Evolutionary conservation across 2,888 invertebrate species (phyloP).

Genomic region (Steinernema scapterisci): DNA sequence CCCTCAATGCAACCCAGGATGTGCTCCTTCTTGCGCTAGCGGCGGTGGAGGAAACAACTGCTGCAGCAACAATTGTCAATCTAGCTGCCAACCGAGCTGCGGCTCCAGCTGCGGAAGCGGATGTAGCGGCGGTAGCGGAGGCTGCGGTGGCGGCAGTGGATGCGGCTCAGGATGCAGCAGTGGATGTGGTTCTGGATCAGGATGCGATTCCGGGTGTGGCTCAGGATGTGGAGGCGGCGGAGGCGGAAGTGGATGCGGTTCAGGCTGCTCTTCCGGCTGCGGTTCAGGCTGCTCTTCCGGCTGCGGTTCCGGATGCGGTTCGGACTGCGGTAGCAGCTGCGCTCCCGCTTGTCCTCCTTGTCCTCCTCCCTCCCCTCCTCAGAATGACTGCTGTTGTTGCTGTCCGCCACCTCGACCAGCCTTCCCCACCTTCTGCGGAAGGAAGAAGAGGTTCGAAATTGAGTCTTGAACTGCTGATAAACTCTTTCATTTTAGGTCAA

Average conservation of each 20-base stretch:
- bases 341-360: background rate
- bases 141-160: background rate
- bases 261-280: background rate
- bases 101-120: background rate
- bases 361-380: background rate
- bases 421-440: slow-evolving; percentile 14
- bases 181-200: background rate
- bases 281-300: background rate
- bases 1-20: too few relatives aligned
- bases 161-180: background rate
- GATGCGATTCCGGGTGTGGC: background rate
- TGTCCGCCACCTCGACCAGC: background rate
- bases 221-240: background rate
- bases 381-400: slow-evolving; percentile 10
- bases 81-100: background rate
- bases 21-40: too few relatives aligned
- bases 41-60: background rate
- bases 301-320: background rate
- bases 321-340: background rate
- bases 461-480: background rate
- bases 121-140: background rate
- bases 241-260: background rate
- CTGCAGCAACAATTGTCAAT: background rate
- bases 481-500: background rate
- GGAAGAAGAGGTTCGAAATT: background rate